Percentiles rank a stretch among this genome's conserved stretches.
Evolutionary conservation across 2,888 invertebrate species (phyloP).

Genomic region (Callyntrura sp.): DNA sequence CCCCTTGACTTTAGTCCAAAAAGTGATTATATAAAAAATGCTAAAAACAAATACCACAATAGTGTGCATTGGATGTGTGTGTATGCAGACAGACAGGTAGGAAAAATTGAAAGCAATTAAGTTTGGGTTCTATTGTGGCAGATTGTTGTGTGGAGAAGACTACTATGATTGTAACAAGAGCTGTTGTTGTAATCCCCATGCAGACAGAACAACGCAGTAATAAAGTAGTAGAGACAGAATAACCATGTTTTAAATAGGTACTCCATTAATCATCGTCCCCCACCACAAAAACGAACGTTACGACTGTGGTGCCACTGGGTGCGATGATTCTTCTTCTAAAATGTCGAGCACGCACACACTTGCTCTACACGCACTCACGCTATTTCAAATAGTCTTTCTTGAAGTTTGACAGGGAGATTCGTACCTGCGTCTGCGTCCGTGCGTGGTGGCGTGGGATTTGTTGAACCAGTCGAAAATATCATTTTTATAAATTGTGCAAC

Average conservation of each 20-base stretch:
- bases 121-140: not conserved
- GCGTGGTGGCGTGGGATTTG: conserved; percentile 46
- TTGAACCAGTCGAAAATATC: conserved; percentile 48
- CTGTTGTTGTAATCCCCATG: too few species aligned
- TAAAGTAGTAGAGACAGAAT: too few species aligned
- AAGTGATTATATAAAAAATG: not conserved
- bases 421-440: not conserved
- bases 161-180: too few species aligned
- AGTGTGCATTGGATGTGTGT: not conserved
- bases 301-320: conserved; percentile 41
- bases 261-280: too few species aligned
- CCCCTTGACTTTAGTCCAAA: conserved; percentile 44
- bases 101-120: too few species aligned
- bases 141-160: too few species aligned
- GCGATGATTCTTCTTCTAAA: conserved; percentile 37
- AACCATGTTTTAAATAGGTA: too few species aligned
- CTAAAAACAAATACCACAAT: conserved; percentile 12
- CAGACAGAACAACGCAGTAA: too few species aligned
- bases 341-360: conserved; percentile 7
- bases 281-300: too few species aligned
- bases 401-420: not conserved
- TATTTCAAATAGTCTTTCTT: conserved; percentile 7
- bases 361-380: not conserved
- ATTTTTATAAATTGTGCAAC: conserved; percentile 60
- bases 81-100: too few species aligned